These are phyloP conservation scores for Eira barbara DNA, from an alignment of 2,113 vertebrate genomes.

Conservation along the genomic window DNA sequence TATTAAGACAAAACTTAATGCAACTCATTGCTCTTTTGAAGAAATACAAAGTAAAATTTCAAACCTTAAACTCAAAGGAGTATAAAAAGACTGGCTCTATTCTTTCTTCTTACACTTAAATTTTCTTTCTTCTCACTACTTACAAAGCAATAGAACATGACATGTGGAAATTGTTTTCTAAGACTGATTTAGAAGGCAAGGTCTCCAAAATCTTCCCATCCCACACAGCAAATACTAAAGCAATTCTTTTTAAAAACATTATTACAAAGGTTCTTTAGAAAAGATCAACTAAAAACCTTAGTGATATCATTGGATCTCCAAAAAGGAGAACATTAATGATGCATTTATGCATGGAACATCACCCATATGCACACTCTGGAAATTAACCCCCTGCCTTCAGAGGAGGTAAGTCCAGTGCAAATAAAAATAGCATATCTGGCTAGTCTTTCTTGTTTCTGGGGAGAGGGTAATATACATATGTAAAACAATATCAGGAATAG, in stretches of 20 bases:
- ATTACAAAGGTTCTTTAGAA: conserved; percentile 43
- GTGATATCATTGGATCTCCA: background rate
- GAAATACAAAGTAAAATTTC: conserved; percentile 21
- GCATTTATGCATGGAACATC: background rate
- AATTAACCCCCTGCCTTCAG: background rate
- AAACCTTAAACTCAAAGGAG: background rate
- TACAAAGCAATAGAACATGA: background rate
- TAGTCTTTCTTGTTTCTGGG: background rate
- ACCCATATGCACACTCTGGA: background rate
- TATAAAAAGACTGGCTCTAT: background rate
- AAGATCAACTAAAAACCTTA: background rate
- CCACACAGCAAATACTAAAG: conserved; percentile 8
- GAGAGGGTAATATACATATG: background rate
- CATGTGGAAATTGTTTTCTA: background rate
- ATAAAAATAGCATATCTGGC: background rate
- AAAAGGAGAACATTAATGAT: background rate
- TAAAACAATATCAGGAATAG: background rate
- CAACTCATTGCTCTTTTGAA: conserved; percentile 50
- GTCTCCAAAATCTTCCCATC: conserved; percentile 21
- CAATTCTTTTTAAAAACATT: conserved; percentile 46
- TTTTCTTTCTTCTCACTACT: background rate
- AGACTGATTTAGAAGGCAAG: conserved; percentile 32
- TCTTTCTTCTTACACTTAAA: background rate
- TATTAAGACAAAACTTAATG: conserved; percentile 40
- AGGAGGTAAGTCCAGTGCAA: background rate